Evolutionary conservation across 2,113 vertebrate species (phyloP), one percentile per base, ranked within the genome.

Genomic region (Carassius carassius): DNA sequence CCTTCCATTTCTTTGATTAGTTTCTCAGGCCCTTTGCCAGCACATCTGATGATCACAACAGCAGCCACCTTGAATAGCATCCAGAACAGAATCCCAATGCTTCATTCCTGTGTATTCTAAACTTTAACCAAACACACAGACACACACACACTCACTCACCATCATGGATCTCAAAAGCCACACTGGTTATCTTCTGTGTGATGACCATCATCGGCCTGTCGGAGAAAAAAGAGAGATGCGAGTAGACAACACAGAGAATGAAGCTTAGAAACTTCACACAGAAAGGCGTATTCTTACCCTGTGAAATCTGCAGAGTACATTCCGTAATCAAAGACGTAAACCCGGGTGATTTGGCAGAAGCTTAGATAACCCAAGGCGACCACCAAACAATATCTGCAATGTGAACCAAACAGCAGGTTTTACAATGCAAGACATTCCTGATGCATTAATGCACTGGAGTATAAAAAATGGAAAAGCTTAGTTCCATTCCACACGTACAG

Each of bases 181-280:
- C 92, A 87, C 97, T 98, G 91, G 97, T 98, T 91, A 98, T 98
- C 92, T 98, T 98, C 93, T 98, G 97, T 6, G 97, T 98, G 80
- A 98, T 98, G 87, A 98, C 97, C 97, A 98, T 98, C 97, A 98
- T 98, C 56, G 97, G 97, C 67, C 97, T 98, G 91, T 49, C 83
- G 89, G 5, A 85, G 92, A 88, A 85, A 87, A 47, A 37, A 29
- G 25, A 58, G 17, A 29, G 3, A n/a, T 19, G 10, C 1, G 4
- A 8, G 3, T 60, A 86, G 4, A 62, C 10, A 32, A 44, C 4
- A 69, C 5, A 10, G 8, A 56, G 14, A 84, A 56, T 1, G 25
- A n/a, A 54, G 16, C 17, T 78, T 1, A 35, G 13, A 23, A 7
- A 84, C 32, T n/a, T 47, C 8, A 21, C 23, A 83, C 7, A 67